These are phyloP conservation scores for Lydus trimaculatus DNA, from an alignment of 2,888 invertebrate genomes.

Conservation along the genomic window DNA sequence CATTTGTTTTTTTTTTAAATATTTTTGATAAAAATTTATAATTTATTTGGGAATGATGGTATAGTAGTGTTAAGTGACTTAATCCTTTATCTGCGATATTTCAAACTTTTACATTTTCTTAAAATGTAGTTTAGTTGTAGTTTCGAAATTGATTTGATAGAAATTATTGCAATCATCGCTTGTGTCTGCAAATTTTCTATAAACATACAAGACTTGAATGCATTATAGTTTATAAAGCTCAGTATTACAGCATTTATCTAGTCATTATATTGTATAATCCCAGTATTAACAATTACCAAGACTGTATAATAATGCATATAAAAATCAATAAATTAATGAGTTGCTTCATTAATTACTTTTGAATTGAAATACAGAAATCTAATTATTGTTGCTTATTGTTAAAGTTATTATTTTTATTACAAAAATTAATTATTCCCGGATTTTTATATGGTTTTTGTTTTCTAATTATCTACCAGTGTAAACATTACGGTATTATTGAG, in stretches of 20 bases:
- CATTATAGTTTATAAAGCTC: not conserved
- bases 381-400: conserved; percentile 27
- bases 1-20: conserved; percentile 15
- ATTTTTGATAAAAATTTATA: conserved; percentile 28
- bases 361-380: conserved; percentile 6
- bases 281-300: conserved; percentile 46
- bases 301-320: conserved; percentile 35
- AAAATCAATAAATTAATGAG: no score
- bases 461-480: conserved; percentile 9
- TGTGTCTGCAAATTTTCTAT: not conserved
- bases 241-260: conserved; percentile 34
- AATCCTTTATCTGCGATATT: conserved; percentile 17
- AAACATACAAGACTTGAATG: not conserved
- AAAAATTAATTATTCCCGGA: not conserved
- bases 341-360: conserved; percentile 17
- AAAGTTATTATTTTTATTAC: conserved; percentile 15
- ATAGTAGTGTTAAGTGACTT: conserved; percentile 10
- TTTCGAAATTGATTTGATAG: not conserved
- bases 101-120: not conserved
- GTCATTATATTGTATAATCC: conserved; percentile 36
- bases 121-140: not conserved
- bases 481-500: conserved; percentile 15
- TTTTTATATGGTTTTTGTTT: not conserved
- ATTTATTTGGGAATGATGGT: conserved; percentile 11
- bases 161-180: not conserved